Conservation (phyloP, 2,113 vertebrate species). For the Elaphurus davidianus region DNA sequence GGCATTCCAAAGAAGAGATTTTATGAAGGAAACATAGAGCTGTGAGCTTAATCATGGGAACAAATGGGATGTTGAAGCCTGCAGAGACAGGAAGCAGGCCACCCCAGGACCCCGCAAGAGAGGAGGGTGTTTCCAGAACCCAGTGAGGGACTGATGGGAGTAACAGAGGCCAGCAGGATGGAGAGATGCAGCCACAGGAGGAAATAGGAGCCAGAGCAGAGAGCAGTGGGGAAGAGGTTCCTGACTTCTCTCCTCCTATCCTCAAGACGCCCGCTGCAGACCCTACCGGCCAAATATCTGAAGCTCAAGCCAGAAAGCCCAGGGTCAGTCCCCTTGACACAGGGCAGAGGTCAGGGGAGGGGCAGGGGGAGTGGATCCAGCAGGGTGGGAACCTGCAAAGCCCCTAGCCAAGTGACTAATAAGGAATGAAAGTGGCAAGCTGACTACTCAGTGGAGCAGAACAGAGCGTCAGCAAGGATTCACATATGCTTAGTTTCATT, state of each 20-base stretch:
- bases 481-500: fast-evolving
- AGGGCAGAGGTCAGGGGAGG: neutral
- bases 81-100: neutral
- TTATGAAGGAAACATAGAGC: neutral
- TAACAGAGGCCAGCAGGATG: fast-evolving
- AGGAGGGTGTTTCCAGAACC: neutral
- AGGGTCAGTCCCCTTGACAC: neutral
- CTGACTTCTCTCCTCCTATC: neutral
- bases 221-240: neutral
- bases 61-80: neutral
- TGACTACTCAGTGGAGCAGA: neutral
- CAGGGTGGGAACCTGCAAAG: too few relatives aligned
- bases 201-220: neutral
- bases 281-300: neutral
- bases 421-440: neutral
- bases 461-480: neutral
- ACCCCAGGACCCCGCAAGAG: too few relatives aligned
- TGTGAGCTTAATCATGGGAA: neutral
- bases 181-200: neutral
- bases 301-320: neutral
- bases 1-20: neutral
- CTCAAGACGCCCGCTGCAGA: neutral
- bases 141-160: neutral
- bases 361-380: fast-evolving
- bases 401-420: neutral